phyloP scores from a whole-genome alignment of 2,113 vertebrate species.

The Climacteris rufus region DNA sequence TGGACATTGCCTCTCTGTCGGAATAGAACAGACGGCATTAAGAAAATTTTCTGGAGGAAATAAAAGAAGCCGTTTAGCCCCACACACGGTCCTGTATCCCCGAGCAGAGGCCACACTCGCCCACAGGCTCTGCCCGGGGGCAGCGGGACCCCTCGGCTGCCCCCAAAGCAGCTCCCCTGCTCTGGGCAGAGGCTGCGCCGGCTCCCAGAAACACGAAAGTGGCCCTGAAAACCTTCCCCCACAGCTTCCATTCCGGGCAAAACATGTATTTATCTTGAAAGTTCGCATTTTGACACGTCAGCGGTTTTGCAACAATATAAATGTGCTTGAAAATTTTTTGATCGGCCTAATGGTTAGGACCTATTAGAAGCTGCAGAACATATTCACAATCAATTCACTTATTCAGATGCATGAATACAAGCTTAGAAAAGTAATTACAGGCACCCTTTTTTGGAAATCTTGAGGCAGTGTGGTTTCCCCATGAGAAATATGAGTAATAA shows the following conservation, averaged over 20 bases:
- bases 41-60: background rate
- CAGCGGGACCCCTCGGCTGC: background rate
- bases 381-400: slow-evolving; percentile 38
- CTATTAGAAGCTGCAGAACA: slow-evolving; percentile 8
- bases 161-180: background rate
- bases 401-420: slow-evolving; percentile 47
- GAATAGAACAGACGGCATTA: background rate
- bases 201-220: background rate
- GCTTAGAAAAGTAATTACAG: slow-evolving; percentile 53
- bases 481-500: slow-evolving; percentile 35
- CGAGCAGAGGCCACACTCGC: background rate
- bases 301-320: background rate
- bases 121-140: rapidly evolving
- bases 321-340: slow-evolving; percentile 32
- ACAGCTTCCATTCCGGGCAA: background rate
- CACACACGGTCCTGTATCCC: rapidly evolving
- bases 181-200: background rate
- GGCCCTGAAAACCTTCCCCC: background rate
- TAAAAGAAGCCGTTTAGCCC: background rate
- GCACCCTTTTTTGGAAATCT: slow-evolving; percentile 32
- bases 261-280: background rate
- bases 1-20: background rate
- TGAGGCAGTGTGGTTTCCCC: background rate
- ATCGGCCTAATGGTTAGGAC: slow-evolving; percentile 42
- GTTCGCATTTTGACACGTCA: background rate